A percentile compares a stretch with the other conserved stretches of the same genome.
Conservation (phyloP, 2,113 vertebrate genomes). For the Pogona vitticeps region DNA sequence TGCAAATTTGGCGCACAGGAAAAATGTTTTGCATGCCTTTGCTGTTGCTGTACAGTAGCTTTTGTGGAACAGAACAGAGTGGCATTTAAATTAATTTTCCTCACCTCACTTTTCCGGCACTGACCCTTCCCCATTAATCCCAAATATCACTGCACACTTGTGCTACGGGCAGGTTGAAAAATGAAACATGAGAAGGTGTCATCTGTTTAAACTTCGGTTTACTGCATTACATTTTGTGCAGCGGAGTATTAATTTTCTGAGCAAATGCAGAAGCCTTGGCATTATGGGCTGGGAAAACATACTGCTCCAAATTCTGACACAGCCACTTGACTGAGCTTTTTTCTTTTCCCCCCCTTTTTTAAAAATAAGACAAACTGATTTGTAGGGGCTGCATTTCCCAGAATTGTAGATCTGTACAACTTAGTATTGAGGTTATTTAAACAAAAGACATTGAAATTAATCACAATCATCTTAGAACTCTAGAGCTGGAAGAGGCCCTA, state of each 20-base stretch:
- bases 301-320: background rate
- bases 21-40: conserved; percentile 8
- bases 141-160: conserved; percentile 18
- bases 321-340: background rate
- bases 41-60: conserved; percentile 26
- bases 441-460: background rate
- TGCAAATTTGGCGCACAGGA: background rate
- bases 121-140: conserved; percentile 20
- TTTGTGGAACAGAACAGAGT: background rate
- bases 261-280: background rate
- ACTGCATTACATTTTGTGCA: conserved; percentile 18
- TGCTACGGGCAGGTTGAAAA: conserved; percentile 19
- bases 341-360: background rate
- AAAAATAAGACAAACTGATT: background rate
- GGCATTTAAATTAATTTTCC: conserved; percentile 30
- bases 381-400: background rate
- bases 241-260: background rate
- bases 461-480: too few species aligned
- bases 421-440: background rate
- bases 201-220: conserved; percentile 10
- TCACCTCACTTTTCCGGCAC: conserved; percentile 5
- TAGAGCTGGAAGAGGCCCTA: too few species aligned
- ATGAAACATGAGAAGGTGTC: conserved; percentile 10
- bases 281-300: background rate
- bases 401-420: background rate